Evolutionary conservation across 2,797 vertebrate genomes (phyloP).

Genomic region (Peromyscus melanophrys): DNA sequence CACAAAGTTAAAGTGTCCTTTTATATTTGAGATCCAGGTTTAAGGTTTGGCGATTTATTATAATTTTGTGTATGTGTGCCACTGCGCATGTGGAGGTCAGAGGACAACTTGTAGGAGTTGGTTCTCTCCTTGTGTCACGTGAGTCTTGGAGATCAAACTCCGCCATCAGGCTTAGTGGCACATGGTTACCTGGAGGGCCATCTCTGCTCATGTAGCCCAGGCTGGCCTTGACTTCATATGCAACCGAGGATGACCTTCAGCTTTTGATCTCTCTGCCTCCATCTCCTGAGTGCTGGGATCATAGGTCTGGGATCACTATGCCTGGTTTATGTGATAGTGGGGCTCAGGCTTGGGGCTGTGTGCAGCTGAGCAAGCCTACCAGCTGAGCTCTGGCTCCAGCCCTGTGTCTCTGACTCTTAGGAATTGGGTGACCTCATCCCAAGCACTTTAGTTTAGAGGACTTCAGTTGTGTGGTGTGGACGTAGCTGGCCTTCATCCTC

Average conservation of each 20-base stretch:
- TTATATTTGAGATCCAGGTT: neutral
- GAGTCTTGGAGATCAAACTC: neutral
- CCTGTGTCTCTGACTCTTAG: neutral
- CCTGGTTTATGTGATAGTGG: neutral
- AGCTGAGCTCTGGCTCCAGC: neutral
- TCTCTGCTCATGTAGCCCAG: neutral
- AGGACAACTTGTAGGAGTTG: neutral
- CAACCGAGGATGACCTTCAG: neutral
- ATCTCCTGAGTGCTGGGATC: neutral
- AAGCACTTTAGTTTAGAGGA: neutral
- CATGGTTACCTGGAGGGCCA: neutral
- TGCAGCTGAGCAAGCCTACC: neutral
- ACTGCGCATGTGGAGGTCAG: too few relatives aligned
- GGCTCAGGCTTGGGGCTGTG: neutral
- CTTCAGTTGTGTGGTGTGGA: neutral
- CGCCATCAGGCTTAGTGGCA: neutral
- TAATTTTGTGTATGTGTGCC: too few relatives aligned
- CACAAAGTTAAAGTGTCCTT: neutral
- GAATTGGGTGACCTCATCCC: neutral
- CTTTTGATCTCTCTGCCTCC: neutral
- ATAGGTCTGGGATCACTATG: too few relatives aligned
- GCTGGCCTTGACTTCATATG: neutral
- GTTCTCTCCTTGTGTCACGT: neutral
- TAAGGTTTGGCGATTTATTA: neutral
- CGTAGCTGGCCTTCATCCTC: neutral